Evolutionary conservation across 2,113 vertebrate species (phyloP).

Genomic region (Lota lota): DNA sequence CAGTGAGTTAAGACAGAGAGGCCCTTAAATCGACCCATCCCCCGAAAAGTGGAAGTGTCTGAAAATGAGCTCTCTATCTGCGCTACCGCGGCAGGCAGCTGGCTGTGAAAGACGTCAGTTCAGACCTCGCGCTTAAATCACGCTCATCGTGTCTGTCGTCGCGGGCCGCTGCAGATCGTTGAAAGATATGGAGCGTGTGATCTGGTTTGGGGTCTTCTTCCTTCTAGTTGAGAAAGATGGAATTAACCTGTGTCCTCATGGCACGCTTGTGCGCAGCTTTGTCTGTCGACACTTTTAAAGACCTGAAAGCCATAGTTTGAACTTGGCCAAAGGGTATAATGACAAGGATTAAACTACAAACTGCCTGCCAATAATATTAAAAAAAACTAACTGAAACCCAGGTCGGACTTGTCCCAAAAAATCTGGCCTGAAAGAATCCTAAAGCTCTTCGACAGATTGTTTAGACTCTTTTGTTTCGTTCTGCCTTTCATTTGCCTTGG

Average conservation of each 20-base stretch:
- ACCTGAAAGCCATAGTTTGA: background rate
- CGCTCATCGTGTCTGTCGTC: conserved; percentile 37
- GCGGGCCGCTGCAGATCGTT: conserved; percentile 7
- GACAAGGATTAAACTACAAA: background rate
- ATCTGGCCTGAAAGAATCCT: conserved; percentile 18
- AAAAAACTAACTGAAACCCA: background rate
- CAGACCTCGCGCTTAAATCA: conserved; percentile 27
- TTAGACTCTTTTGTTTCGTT: conserved; percentile 27
- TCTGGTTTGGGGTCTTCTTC: too few relatives aligned
- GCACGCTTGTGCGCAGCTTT: too few relatives aligned
- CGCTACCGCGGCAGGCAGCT: conserved; percentile 36
- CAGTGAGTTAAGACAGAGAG: conserved; percentile 43
- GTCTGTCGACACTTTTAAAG: too few relatives aligned
- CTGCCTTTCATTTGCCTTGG: conserved; percentile 57
- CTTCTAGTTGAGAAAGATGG: background rate
- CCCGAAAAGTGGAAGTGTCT: conserved; percentile 32
- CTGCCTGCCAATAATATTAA: background rate
- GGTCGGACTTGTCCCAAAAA: background rate
- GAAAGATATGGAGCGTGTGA: background rate
- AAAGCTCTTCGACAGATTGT: conserved; percentile 44
- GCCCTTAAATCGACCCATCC: conserved; percentile 48
- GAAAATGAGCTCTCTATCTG: conserved; percentile 58
- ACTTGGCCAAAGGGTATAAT: background rate
- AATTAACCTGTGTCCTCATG: background rate
- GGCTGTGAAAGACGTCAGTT: conserved; percentile 59